These are phyloP conservation scores for Meta bourneti DNA, from an alignment of 2,888 invertebrate species.

Conservation along the genomic window DNA sequence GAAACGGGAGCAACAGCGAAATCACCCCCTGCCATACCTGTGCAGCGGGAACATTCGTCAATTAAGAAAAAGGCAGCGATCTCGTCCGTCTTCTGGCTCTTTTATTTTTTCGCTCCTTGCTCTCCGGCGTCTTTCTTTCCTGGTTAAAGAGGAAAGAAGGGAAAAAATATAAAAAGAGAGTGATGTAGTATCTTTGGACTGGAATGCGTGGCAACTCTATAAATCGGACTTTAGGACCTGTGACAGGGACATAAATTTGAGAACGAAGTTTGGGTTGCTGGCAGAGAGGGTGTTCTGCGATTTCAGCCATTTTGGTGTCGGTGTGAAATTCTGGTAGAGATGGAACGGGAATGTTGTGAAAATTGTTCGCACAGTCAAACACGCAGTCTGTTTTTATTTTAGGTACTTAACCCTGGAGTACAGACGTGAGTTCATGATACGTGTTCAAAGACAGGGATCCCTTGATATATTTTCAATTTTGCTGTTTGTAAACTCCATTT, in stretches of 20 bases:
- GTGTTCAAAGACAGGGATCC: no score
- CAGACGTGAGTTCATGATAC: no score
- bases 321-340: neutral
- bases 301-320: constrained; percentile 62
- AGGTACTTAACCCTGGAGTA: no score
- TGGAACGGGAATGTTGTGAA: no score
- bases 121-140: constrained; percentile 10
- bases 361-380: no score
- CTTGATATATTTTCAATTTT: no score
- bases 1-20: constrained; percentile 10
- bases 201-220: constrained; percentile 74
- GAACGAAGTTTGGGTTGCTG: constrained; percentile 43
- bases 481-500: no score
- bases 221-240: constrained; percentile 74
- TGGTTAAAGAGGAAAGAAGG: constrained; percentile 43
- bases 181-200: constrained; percentile 75
- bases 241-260: constrained; percentile 76
- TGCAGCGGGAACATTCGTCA: constrained; percentile 61
- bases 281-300: neutral
- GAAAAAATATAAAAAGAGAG: constrained; percentile 35
- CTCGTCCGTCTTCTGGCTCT: constrained; percentile 48
- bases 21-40: constrained; percentile 64
- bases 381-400: no score
- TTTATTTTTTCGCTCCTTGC: constrained; percentile 8
- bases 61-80: constrained; percentile 60